Base-by-base conservation (phyloP, 2,113 vertebrate genomes). In the Oxyura jamaicensis region DNA sequence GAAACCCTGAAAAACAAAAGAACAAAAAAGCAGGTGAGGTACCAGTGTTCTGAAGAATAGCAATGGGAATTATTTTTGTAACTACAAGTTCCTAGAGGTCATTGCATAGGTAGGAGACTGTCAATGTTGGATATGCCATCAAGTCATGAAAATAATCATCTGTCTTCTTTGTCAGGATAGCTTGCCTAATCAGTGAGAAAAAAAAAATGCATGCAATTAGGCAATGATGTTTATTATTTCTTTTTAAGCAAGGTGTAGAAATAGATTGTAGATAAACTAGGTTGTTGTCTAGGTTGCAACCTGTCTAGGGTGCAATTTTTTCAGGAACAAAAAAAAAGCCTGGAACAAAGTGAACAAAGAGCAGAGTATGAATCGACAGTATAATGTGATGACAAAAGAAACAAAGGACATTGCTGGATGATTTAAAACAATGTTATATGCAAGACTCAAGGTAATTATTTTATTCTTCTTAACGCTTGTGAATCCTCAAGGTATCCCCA, bases 371-470 rank as follows among this genome's bases (percentile, higher is more conserved):
- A 62, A 20, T 44, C 41, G 75, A 23, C 21, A 58, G 25, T 6
- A 13, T 1, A 4, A 33, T 50, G 31, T 18, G 25, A 28, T 52
- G 12, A 53, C 1, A 7, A 66, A 42, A 48, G n/a, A 69, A 48
- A 39, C 2, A 4, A 55, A 9, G 41, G 28, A 39, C 0, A 0
- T 55, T 44, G 7, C 2, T 21, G 36, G 21, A 28, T 55, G 60
- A 26, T 12, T 56, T 53, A 50, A 66, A 63, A 23, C 46, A 50
- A 2, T 19, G 7, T 11, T 42, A 33, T 50, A 13, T 63, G 6
- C 50, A 55, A 63, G 36, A 48, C 6, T 48, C 4, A 23, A 35
- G 35, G 33, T 22, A 50, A 18, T 20, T 68, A 22, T 42, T 79
- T 65, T 14, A 10, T 41, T 80, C 3, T 23, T 8, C n/a, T 28